Evolutionary conservation across 2,797 vertebrate species (phyloP), one percentile per base, ranked within the genome.

Genomic region (Enteromius unitaeniatus): DNA sequence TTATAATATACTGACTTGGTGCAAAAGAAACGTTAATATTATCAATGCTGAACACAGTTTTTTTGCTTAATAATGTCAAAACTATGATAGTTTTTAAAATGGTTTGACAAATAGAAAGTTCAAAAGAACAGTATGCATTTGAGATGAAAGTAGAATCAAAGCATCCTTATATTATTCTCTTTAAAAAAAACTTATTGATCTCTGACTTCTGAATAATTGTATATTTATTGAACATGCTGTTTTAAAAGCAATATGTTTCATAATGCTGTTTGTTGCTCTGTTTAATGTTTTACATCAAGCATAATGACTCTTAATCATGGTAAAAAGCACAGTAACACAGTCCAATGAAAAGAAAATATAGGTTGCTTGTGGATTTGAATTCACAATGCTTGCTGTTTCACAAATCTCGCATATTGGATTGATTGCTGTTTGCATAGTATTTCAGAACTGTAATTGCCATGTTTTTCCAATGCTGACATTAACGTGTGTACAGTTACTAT

Each of bases 371-470:
- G 47, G 2, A 17, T 73, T 73, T 55, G 23, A 58, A 34, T 75
- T 21, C 51, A 55, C 31, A 23, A 37, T 58, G 6, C 31, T 23
- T 3, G 3, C 21, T 6, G 37, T 75, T 75, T 55, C 17, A 37
- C n/a, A 21, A 37, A 31, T 58, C 73, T 76, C 11, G 19, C 6
- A 62, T 45, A 62, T 45, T 62, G 21, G 23, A 65, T 31, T 64
- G 76, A 23, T 79, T 64, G 13, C 42, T 68, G 19, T 37, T 34
- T n/a, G 11, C 3, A 0, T 78, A 40, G 21, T 23, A 47, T 64
- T 28, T 17, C 58, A 78, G 42, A 78, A 62, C n/a, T 77, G 9
- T 47, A 64, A 64, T 64, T 78, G 58, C 14, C 14, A 19, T 28
- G 53, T 6, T 42, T 42, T 75, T 55, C 17, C 19, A 1, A 6